These are phyloP conservation scores for Metaphire vulgaris DNA, from an alignment of 1,140 invertebrate genomes.

Conservation along the genomic window DNA sequence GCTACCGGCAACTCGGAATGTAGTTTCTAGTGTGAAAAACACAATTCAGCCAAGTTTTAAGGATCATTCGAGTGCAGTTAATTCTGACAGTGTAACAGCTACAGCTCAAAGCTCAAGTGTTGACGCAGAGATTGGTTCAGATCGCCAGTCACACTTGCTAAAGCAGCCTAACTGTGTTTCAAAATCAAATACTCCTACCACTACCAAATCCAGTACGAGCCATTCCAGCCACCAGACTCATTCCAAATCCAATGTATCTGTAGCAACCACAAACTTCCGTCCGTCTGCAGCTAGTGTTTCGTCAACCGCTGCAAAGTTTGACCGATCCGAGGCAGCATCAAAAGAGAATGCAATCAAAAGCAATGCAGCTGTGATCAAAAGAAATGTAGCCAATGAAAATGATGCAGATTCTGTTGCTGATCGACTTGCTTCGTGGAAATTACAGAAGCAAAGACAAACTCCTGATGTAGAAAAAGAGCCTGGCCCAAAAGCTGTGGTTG, in stretches of 20 bases:
- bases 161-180: not conserved
- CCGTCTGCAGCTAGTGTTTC: no score
- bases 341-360: not conserved
- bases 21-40: no score
- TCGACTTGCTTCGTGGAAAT: not conserved
- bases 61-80: no score
- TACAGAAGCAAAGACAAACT: not conserved
- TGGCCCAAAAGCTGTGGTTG: no score
- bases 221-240: not conserved
- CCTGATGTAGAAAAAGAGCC: not conserved
- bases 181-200: not conserved
- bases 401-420: not conserved
- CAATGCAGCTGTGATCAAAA: not conserved
- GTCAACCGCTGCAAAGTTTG: no score
- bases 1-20: no score
- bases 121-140: not conserved
- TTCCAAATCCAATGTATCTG: not conserved
- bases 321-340: not conserved
- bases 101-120: no score
- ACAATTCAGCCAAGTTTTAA: no score
- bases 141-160: not conserved
- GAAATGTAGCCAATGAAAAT: not conserved
- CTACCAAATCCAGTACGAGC: not conserved
- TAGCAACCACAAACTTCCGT: not conserved
- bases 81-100: no score